Conservation (phyloP, 2,797 vertebrate genomes). For the Naso thynnoides region DNA sequence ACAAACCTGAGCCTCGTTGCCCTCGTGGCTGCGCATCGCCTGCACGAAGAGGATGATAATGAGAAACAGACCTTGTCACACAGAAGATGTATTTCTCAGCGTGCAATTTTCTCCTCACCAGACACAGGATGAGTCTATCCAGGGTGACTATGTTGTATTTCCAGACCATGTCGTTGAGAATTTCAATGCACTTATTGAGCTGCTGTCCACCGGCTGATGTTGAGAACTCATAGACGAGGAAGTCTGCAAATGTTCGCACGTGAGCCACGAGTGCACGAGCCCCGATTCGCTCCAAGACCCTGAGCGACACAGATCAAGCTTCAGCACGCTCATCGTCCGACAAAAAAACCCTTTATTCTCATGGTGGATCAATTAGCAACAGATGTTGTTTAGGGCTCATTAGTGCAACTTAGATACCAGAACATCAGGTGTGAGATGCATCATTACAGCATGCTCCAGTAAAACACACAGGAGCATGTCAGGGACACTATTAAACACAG, state of each 20-base stretch:
- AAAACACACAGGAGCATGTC: constrained; percentile 1
- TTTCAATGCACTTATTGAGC: constrained; percentile 99
- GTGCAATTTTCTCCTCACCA: constrained; percentile 85
- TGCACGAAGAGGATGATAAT: constrained; percentile 57
- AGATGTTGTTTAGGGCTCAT: constrained; percentile 39
- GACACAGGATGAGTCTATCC: constrained; percentile 95
- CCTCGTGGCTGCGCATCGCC: constrained; percentile 99
- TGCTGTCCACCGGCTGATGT: constrained; percentile 98
- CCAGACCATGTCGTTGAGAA: constrained; percentile 99
- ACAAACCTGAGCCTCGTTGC: constrained; percentile 98
- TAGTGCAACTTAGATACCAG: constrained; percentile 39
- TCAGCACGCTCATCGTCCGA: constrained; percentile 2
- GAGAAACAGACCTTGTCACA: neutral
- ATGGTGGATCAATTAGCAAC: constrained; percentile 35
- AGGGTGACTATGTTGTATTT: constrained; percentile 99
- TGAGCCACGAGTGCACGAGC: constrained; percentile 96
- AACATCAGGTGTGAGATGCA: constrained; percentile 24
- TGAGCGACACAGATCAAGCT: constrained; percentile 60
- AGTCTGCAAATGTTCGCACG: constrained; percentile 97
- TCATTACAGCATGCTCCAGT: constrained; percentile 14
- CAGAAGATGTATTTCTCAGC: neutral
- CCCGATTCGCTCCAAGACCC: constrained; percentile 96
- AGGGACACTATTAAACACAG: neutral
- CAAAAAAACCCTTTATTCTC: constrained; percentile 2
- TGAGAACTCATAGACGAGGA: constrained; percentile 98